Base-by-base conservation (phyloP, 2,797 vertebrate species). In the Alouatta caraya region DNA sequence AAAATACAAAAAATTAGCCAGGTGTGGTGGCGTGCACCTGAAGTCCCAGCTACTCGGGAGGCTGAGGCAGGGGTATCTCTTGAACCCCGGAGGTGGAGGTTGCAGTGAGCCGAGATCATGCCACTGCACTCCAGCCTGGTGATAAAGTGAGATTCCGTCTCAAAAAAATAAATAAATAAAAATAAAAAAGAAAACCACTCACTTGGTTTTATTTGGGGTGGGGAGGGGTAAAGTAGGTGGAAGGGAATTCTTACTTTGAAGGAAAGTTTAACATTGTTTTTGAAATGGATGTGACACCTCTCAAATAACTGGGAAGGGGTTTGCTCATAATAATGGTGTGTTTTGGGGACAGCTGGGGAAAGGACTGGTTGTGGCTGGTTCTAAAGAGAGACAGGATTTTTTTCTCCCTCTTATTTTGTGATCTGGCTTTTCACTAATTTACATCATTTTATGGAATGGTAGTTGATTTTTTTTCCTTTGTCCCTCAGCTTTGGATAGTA, bases 191-290 rank as follows among this genome's bases (percentile, higher is more conserved):
- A 30, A 39, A 87, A 67, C 37, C n/a, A 84, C 15, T 93, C 2
- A 76, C 30, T 94, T 55, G 48, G 8, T 13, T 79, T 83, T 89
- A 72, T 70, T 94, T 95, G 82, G 10, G 52, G 19, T 3, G 26
- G 12, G 30, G 1, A 15, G 37, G 84, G n/a, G 48, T 30, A 88
- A 10, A 73, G 17, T 88, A 76, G 28, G 14, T 92, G 26, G 88
- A 61, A 93, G 84, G 42, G 87, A 90, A 93, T 85, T 72, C 28
- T 57, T 82, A 24, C 50, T 59, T 90, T 94, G 28, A 94, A 82
- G 79, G 76, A 93, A 28, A 97, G 83, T 73, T 93, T 93, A 73
- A 5, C 37, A 15, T 50, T 46, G 75, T 50, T 80, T 93, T 75
- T 33, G 6, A 96, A 90, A 64, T 89, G 22, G 30, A 59, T 86